phyloP scores from a whole-genome alignment of 2,888 invertebrate species.

The Metallyticus violacea region DNA sequence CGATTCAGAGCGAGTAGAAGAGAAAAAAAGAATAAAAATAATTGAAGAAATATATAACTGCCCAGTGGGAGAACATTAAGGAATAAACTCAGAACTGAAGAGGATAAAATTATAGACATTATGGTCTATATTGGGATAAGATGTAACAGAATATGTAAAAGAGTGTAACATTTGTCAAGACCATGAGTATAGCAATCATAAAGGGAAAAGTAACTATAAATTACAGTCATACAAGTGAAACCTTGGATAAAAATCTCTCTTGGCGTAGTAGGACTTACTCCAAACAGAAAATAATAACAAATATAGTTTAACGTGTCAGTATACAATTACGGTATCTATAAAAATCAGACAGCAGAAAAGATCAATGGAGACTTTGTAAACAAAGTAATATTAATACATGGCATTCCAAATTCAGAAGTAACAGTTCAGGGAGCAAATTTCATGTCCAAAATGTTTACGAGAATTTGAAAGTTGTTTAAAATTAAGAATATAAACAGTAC shows the following conservation, averaged over 20 bases:
- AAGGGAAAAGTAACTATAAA: neutral
- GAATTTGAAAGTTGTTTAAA: neutral
- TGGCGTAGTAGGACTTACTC: neutral
- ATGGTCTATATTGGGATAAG: neutral
- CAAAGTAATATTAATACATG: too few species aligned
- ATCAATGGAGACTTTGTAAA: slow-evolving; percentile 36
- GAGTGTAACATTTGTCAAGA: neutral
- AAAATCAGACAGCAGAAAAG: slow-evolving; percentile 39
- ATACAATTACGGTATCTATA: slow-evolving; percentile 34
- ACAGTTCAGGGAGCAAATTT: slow-evolving; percentile 40
- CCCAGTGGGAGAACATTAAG: neutral
- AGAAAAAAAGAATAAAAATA: neutral
- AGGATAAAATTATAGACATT: neutral
- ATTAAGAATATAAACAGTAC: neutral
- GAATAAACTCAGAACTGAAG: neutral
- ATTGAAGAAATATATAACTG: neutral
- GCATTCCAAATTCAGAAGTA: slow-evolving; percentile 34
- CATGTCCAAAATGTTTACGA: too few species aligned
- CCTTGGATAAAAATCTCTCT: neutral
- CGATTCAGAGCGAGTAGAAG: neutral
- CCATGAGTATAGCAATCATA: neutral
- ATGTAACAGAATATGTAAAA: neutral
- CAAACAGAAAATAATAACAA: neutral
- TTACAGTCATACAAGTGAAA: neutral
- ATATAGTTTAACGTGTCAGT: neutral